Conservation (phyloP, 2,888 invertebrate genomes). For the Phyllotreta cruciferae region DNA sequence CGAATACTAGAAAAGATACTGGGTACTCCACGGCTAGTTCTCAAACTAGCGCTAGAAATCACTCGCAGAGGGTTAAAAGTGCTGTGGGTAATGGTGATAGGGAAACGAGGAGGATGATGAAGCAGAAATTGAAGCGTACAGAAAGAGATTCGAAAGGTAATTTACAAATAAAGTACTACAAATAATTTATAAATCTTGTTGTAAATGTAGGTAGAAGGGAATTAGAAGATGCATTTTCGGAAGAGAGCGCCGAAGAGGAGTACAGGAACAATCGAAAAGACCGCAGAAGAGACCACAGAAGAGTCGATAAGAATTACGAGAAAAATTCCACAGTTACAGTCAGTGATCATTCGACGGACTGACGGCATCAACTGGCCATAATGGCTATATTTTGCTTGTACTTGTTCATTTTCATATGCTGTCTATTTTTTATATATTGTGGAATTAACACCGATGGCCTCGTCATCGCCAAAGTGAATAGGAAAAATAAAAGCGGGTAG, state of each 20-base stretch:
- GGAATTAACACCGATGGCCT: constrained; percentile 65
- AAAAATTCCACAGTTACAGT: constrained; percentile 46
- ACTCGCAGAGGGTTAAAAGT: constrained; percentile 37
- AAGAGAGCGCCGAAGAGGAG: constrained; percentile 46
- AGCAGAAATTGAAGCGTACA: constrained; percentile 55
- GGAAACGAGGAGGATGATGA: constrained; percentile 47
- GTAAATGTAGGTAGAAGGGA: constrained; percentile 33
- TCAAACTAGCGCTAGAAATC: constrained; percentile 59
- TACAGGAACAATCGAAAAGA: constrained; percentile 12
- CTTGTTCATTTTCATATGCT: constrained; percentile 64
- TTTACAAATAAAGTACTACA: neutral
- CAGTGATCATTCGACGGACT: constrained; percentile 58
- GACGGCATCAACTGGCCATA: constrained; percentile 67
- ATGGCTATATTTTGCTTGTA: constrained; percentile 65
- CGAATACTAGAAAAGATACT: constrained; percentile 66
- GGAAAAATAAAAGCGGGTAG: constrained; percentile 45
- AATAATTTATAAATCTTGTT: neutral
- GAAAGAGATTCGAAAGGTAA: constrained; percentile 47
- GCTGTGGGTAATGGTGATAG: constrained; percentile 31
- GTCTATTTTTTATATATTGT: constrained; percentile 65
- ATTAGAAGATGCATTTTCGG: constrained; percentile 50
- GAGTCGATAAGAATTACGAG: constrained; percentile 46
- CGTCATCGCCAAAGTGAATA: constrained; percentile 59
- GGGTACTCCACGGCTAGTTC: constrained; percentile 75
- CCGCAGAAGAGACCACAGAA: constrained; percentile 14